Base-by-base conservation (phyloP, 37 sponge, comb jelly and placozoan genomes). In the Chondrilla cf. caribensis region DNA sequence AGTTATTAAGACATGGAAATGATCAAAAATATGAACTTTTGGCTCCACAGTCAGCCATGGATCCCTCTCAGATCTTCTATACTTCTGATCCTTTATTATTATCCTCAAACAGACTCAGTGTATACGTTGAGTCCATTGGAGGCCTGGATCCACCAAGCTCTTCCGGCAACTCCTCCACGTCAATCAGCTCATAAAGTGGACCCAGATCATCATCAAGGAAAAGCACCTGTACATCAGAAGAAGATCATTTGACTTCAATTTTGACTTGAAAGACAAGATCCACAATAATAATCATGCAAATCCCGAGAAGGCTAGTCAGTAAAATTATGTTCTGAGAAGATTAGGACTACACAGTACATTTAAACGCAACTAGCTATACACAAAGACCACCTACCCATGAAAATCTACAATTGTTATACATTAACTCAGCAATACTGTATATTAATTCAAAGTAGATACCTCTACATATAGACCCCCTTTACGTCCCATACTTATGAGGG, bases 131-230 rank as follows among this genome's bases (percentile, higher is more conserved):
- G 43, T 39, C 24, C 11, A 73, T 36, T 1, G 44, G 44, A 25
- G 76, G 44, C 25, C 11, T 22, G 18, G 2, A 36, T 2, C 76
- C 76, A 39, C 76, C 76, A 40, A 73, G 44, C n/a, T 73, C 43
- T 37, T 73, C 43, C 5, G 76, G 76, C 19, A 73, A 43, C 25
- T 36, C 14, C 24, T 73, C 76, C 36, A 25, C 21, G 2, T 39
- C 76, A 40, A 73, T 73, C 44, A 39, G 6, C 41, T 73, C 76
- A 40, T 39, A 43, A 0, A 73, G 11, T 19, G 76, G 44, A 6
- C 44, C 22, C 44, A 73, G 3, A 22, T 73, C 76, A 38, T 42
- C 44, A 39, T 43, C 76, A 73, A 38, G 36, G 76, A 73, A 73
- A 15, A n/a, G 38, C 9, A 73, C 36, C 76, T 73, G 3, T 24